Conservation (phyloP, 2,888 invertebrate genomes). For the Subacronicta megacephala region DNA sequence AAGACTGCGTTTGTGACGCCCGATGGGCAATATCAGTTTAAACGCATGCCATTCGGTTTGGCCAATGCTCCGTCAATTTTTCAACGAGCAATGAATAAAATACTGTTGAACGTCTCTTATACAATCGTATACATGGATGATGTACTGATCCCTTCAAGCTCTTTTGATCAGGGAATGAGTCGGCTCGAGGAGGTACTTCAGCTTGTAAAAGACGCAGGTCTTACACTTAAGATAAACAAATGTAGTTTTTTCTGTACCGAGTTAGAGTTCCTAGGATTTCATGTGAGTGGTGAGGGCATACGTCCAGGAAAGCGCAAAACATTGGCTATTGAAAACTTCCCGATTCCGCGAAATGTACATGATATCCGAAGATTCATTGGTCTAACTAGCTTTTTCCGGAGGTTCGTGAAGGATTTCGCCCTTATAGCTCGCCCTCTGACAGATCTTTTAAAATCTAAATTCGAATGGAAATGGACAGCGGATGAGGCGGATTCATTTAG, state of each 20-base stretch:
- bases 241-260: conserved; percentile 55
- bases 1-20: conserved; percentile 12
- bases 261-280: conserved; percentile 57
- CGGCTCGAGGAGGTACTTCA: too few relatives aligned
- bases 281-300: conserved; percentile 47
- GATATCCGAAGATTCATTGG: too few relatives aligned
- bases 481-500: too few relatives aligned
- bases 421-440: too few relatives aligned
- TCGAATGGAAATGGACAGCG: too few relatives aligned
- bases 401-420: too few relatives aligned
- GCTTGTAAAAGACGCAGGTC: conserved; percentile 5
- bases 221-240: conserved; percentile 57
- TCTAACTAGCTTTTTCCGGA: too few relatives aligned
- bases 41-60: conserved; percentile 55
- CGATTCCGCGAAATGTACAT: too few relatives aligned
- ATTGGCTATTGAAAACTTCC: conserved; percentile 6
- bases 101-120: neutral
- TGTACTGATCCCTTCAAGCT: conserved; percentile 31
- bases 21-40: conserved; percentile 52
- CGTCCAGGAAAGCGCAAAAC: conserved; percentile 48
- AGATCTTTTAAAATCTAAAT: too few relatives aligned
- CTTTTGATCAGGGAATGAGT: too few relatives aligned
- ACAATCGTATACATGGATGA: conserved; percentile 52
- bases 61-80: conserved; percentile 38
- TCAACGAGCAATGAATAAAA: too few relatives aligned